phyloP scores from a whole-genome alignment of 2,888 invertebrate species.

The Cistogaster globosa region DNA sequence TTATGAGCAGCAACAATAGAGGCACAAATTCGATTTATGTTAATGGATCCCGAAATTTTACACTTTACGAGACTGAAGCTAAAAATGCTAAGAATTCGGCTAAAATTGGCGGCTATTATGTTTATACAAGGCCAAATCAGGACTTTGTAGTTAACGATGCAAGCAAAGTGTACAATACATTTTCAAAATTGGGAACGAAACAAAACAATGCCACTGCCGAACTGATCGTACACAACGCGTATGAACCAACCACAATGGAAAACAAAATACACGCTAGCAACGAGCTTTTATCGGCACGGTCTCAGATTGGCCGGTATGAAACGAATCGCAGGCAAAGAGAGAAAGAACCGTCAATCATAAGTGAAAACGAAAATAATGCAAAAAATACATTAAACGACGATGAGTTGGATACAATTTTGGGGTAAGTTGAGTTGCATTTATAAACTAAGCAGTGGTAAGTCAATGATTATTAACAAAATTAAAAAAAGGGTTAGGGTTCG shows the following conservation, averaged over 20 bases:
- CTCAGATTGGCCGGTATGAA: slow-evolving; percentile 55
- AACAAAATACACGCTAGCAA: slow-evolving; percentile 71
- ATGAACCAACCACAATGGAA: slow-evolving; percentile 71
- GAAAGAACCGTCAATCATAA: slow-evolving; percentile 15
- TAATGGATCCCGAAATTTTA: slow-evolving; percentile 72
- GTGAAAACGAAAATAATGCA: slow-evolving; percentile 19
- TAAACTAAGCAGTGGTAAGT: background rate
- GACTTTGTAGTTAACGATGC: slow-evolving; percentile 71
- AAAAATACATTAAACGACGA: slow-evolving; percentile 81
- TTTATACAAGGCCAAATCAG: slow-evolving; percentile 74
- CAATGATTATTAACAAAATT: no score
- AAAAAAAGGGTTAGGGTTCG: no score
- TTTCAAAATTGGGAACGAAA: slow-evolving; percentile 78
- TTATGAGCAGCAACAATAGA: slow-evolving; percentile 74
- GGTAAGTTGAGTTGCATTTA: slow-evolving; percentile 84
- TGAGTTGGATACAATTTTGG: slow-evolving; percentile 89
- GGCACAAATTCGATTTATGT: slow-evolving; percentile 67
- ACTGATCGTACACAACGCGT: slow-evolving; percentile 75
- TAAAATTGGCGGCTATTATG: slow-evolving; percentile 77
- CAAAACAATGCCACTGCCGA: slow-evolving; percentile 74
- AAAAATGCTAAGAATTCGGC: slow-evolving; percentile 80
- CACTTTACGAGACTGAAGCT: slow-evolving; percentile 78
- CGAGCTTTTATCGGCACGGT: slow-evolving; percentile 74
- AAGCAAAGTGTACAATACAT: slow-evolving; percentile 80
- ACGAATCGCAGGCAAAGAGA: slow-evolving; percentile 14